Evolutionary conservation across 1,140 invertebrate genomes (phyloP), one percentile per base, ranked within the genome.

Genomic region (Hypsibius dujardini): DNA sequence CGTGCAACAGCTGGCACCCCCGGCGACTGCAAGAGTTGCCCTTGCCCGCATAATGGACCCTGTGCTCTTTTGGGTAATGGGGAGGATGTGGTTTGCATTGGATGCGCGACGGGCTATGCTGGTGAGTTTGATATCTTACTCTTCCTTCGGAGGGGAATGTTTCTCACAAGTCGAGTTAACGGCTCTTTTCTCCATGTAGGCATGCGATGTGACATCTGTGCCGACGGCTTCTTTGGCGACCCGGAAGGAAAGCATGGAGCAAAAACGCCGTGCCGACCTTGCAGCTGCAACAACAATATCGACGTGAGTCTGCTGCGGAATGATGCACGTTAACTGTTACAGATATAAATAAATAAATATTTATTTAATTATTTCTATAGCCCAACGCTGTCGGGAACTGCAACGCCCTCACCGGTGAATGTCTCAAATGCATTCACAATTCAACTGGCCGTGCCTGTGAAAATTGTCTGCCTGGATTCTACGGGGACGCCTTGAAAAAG

Each of bases 341-440:
- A 28, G 28, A 28, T 28, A 28, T 28, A 28, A 28, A 28, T 28
- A 28, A 28, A 28, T 28, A 28, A 0, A 0, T 28, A 28, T 28
- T 28, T 28, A 28, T 28, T 28, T 28, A 28, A 0, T 28, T 28
- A 28, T 28, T 28, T 28, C 28, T 28, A 28, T 28, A 28, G 28
- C 28, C 28, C 28, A 28, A 94, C 79, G 90, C 89, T 1, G 89
- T 96, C 42, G 89, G 90, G 60, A 95, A 94, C 79, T 95, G 92
- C 76, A 90, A 95, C 77, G 83, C 75, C 71, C 60, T 72, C 12
- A 92, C 88, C 45, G 95, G 95, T 59, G 88, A 94, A 78, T 98
- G 95, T 84, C 79, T 94, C 0, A 97, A 95, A 77, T 98, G 95
- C 79, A 94, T 97, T 72, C 90, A 96, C 78, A 95, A 95, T 76